phyloP scores from a whole-genome alignment of 2,797 vertebrate genomes.

The Ibycter americanus region DNA sequence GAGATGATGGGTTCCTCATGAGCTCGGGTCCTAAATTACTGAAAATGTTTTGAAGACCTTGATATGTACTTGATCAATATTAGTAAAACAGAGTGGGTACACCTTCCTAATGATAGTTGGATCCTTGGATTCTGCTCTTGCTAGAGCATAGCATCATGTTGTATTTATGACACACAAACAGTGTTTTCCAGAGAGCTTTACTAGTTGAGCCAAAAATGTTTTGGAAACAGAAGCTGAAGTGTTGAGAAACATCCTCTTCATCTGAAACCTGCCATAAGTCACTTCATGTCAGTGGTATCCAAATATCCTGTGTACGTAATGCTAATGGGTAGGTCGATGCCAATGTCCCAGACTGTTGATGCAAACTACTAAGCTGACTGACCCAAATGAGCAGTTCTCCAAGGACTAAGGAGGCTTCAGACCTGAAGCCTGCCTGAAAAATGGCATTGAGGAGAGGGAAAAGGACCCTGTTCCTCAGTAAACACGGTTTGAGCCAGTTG shows the following conservation, averaged over 20 bases:
- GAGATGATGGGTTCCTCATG: not conserved
- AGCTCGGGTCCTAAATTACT: not conserved
- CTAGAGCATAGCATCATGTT: not conserved
- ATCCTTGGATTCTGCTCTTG: not conserved
- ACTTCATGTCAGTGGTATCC: not conserved
- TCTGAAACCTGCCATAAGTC: not conserved
- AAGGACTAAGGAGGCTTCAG: not conserved
- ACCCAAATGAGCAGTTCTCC: not conserved
- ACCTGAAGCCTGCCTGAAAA: not conserved
- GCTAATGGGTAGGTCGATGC: not conserved
- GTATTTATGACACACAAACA: not conserved
- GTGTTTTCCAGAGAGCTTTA: not conserved
- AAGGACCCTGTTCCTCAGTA: not conserved
- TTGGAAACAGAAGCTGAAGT: not conserved
- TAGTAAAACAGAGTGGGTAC: not conserved
- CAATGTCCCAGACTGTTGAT: not conserved
- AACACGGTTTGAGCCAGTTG: not conserved
- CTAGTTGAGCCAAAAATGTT: not conserved
- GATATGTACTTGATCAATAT: not conserved
- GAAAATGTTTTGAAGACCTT: not conserved
- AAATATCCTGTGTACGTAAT: not conserved
- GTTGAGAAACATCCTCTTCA: not conserved
- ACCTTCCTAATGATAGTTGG: not conserved
- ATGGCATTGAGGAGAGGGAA: not conserved
- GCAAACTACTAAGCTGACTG: not conserved